These are phyloP conservation scores for Tautogolabrus adspersus DNA, from an alignment of 2,113 vertebrate species.

Conservation along the genomic window DNA sequence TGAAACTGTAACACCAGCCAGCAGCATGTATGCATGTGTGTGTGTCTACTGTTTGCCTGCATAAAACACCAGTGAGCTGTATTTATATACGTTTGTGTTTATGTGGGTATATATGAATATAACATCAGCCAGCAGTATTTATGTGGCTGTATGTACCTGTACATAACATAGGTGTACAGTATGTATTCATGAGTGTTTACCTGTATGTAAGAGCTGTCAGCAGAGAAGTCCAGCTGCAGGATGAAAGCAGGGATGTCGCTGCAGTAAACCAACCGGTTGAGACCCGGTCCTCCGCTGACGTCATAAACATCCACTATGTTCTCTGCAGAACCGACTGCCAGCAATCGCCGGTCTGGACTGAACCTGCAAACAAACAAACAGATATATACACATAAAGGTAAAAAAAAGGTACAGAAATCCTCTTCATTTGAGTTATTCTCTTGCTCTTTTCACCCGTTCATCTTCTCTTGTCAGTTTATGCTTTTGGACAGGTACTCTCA, in stretches of 20 bases:
- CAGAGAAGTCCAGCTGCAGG: constrained; percentile 96
- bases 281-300: constrained; percentile 91
- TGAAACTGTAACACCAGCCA: too few relatives aligned
- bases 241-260: constrained; percentile 95
- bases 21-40: too few relatives aligned
- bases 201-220: constrained; percentile 94
- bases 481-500: too few relatives aligned
- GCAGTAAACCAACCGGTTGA: constrained; percentile 96
- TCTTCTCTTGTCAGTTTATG: not conserved
- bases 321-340: constrained; percentile 94
- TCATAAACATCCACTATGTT: constrained; percentile 97
- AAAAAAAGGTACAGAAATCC: not conserved
- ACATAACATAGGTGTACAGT: not conserved
- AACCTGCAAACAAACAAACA: constrained; percentile 83
- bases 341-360: constrained; percentile 92
- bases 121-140: too few relatives aligned
- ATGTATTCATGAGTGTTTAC: constrained; percentile 59
- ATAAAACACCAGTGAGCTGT: too few relatives aligned
- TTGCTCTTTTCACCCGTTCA: not conserved
- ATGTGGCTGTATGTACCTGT: too few relatives aligned
- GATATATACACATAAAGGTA: not conserved
- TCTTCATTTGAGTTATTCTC: not conserved
- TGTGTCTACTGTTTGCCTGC: too few relatives aligned
- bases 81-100: too few relatives aligned
- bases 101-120: too few relatives aligned